Percentiles rank a stretch among this genome's conserved stretches.
Evolutionary conservation across 2,888 invertebrate genomes (phyloP).

Genomic region (Campoplex nolae): DNA sequence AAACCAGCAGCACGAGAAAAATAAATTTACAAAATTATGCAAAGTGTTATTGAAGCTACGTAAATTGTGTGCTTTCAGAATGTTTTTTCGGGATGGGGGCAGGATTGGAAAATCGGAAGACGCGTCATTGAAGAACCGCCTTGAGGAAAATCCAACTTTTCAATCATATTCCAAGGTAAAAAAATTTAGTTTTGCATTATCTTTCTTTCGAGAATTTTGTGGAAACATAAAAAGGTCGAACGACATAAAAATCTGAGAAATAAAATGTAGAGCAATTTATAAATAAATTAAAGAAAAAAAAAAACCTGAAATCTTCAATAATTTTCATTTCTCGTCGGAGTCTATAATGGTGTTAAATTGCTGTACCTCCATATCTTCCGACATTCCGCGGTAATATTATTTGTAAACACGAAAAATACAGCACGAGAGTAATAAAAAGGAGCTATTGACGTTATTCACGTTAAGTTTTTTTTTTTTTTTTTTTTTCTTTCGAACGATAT

Average conservation of each 20-base stretch:
- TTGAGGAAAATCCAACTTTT: background rate
- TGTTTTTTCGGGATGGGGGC: background rate
- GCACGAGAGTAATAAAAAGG: constrained; percentile 4
- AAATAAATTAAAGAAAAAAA: background rate
- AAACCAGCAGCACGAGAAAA: background rate
- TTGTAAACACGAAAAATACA: constrained; percentile 26
- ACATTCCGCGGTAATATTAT: background rate
- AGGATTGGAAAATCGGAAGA: background rate
- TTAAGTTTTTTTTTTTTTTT: background rate
- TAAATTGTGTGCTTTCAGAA: constrained; percentile 44
- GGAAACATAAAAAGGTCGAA: background rate
- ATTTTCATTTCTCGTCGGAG: background rate
- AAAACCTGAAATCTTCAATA: background rate
- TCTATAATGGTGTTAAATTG: constrained; percentile 16
- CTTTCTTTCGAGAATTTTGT: background rate
- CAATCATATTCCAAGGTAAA: constrained; percentile 38
- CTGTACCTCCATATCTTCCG: background rate
- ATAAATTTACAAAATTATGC: background rate
- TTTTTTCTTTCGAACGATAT: constrained; percentile 37
- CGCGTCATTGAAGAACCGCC: background rate
- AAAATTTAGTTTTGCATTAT: constrained; percentile 1
- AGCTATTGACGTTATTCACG: constrained; percentile 5
- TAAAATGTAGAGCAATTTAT: background rate
- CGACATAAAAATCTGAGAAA: background rate
- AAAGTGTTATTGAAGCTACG: background rate